These are phyloP conservation scores for Notolabrus celidotus DNA, from an alignment of 2,797 vertebrate genomes.

Conservation along the genomic window DNA sequence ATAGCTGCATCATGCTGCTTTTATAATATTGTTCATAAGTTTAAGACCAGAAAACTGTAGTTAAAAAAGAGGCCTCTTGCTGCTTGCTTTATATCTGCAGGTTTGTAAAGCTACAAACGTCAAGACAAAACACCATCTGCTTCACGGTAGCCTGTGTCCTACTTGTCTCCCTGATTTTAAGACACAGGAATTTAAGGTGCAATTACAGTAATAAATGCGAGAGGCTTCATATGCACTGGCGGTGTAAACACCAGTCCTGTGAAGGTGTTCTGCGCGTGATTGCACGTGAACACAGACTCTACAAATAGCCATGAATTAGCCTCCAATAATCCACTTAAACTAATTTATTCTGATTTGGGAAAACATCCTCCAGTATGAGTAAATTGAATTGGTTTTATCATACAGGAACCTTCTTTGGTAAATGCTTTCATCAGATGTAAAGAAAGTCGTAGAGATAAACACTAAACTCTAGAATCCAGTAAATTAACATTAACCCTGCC, in stretches of 20 bases:
- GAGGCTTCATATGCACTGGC: neutral
- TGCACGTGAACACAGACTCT: constrained; percentile 43
- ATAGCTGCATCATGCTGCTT: neutral
- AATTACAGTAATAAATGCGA: neutral
- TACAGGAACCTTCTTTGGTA: neutral
- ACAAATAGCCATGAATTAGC: constrained; percentile 52
- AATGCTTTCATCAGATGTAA: neutral
- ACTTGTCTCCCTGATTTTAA: neutral
- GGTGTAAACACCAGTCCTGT: neutral
- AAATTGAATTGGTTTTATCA: constrained; percentile 36
- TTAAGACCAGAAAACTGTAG: neutral
- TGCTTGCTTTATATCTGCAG: neutral
- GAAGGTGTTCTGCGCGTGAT: constrained; percentile 17
- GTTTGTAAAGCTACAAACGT: neutral
- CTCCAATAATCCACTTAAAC: constrained; percentile 69
- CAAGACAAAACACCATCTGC: neutral
- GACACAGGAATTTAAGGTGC: neutral
- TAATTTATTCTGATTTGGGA: constrained; percentile 63
- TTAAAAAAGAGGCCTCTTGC: neutral
- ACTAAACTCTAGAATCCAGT: neutral
- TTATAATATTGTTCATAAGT: neutral
- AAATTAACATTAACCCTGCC: neutral
- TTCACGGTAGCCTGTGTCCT: neutral
- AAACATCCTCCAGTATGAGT: constrained; percentile 16
- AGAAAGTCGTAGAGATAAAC: accelerated